Evolutionary conservation across 2,797 vertebrate genomes (phyloP), one percentile per base, ranked within the genome.

Genomic region (Tapirus indicus): DNA sequence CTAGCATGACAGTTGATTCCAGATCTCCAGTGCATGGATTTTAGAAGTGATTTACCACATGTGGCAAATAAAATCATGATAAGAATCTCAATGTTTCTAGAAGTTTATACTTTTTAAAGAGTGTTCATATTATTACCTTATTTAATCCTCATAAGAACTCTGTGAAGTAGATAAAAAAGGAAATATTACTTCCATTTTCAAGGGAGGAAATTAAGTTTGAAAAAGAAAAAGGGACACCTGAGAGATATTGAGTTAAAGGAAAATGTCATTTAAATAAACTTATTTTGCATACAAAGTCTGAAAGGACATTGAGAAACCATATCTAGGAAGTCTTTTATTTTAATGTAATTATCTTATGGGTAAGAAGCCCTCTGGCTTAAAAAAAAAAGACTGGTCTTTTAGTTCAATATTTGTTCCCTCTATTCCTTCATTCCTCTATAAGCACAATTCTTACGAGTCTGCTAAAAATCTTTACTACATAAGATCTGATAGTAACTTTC

Each of bases 221-320:
- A 66, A 75, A 82, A 82, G 29, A 38, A 71, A 52, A 47, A 21
- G 12, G 10, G 54, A 41, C 20, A 85, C 25, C 6, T 58, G 44
- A 82, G 44, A 47, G 9, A 6, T 72, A 77, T 13, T 47, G 52
- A 91, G n/a, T 85, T 90, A 79, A 32, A 79, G 41, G 66, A 56
- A 95, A 80, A 21, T 79, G 29, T 23, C 10, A 86, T 80, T 83
- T 58, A 91, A 84, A 80, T 79, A 87, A 82, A 82, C 44, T 49
- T 17, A 58, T 47, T 86, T 75, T 93, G 29, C 47, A 89, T 41
- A 29, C 10, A 32, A 86, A 79, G 47, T 58, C 56, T 82, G 52
- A 94, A 66, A 86, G 13, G 49, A n/a, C 27, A 91, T 60, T 80
- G n/a, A 3, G 25, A 95, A 93, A 44, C 14, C n/a, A 89, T 2